Conservation (phyloP, 2,888 invertebrate genomes). For the Sesia apiformis region DNA sequence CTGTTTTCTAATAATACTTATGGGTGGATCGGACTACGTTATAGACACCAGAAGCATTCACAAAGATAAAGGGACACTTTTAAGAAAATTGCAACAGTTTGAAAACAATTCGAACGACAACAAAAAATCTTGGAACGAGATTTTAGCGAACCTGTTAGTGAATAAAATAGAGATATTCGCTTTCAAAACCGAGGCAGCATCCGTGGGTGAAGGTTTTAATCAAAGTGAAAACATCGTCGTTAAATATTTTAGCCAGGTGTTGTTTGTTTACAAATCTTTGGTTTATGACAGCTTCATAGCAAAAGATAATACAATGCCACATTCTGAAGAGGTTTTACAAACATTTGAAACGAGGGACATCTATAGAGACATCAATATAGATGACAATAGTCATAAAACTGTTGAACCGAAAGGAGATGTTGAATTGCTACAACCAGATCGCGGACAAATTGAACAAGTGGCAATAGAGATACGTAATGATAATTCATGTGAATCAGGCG, state of each 20-base stretch:
- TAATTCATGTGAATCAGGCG: slow-evolving; percentile 21
- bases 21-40: slow-evolving; percentile 26
- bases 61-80: slow-evolving; percentile 30
- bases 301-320: background rate
- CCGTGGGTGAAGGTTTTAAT: slow-evolving; percentile 11
- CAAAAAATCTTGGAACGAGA: slow-evolving; percentile 49
- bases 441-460: slow-evolving; percentile 28
- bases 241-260: slow-evolving; percentile 32
- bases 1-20: slow-evolving; percentile 35
- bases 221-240: slow-evolving; percentile 20
- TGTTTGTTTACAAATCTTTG: slow-evolving; percentile 39
- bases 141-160: slow-evolving; percentile 50
- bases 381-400: slow-evolving; percentile 8
- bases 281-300: slow-evolving; percentile 32
- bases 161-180: slow-evolving; percentile 46
- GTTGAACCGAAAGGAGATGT: slow-evolving; percentile 43
- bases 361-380: background rate
- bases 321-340: slow-evolving; percentile 10
- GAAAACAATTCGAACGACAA: slow-evolving; percentile 23
- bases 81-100: slow-evolving; percentile 52
- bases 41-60: slow-evolving; percentile 21
- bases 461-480: slow-evolving; percentile 9
- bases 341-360: slow-evolving; percentile 10
- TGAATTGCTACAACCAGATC: slow-evolving; percentile 45
- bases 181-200: slow-evolving; percentile 22